Conservation (phyloP, 2,888 invertebrate genomes). For the Troglohyphantes excavatus region DNA sequence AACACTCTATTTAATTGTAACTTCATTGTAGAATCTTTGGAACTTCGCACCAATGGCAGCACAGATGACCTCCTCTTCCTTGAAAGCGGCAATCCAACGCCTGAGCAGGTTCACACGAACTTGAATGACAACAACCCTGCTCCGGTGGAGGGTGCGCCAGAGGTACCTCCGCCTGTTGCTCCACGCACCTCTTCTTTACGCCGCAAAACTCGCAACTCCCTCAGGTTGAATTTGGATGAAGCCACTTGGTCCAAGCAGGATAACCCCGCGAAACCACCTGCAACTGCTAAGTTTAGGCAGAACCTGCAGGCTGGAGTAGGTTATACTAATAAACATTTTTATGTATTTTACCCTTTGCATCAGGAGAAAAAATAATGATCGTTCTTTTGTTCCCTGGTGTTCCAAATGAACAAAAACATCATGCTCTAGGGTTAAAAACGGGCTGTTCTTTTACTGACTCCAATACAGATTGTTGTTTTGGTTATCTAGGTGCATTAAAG, state of each 20-base stretch:
- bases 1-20: too few relatives aligned
- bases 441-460: too few relatives aligned
- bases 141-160: constrained; percentile 45
- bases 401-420: too few relatives aligned
- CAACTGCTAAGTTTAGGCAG: constrained; percentile 67
- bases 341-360: too few relatives aligned
- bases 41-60: constrained; percentile 76
- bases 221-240: constrained; percentile 67
- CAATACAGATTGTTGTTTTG: too few relatives aligned
- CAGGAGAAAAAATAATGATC: too few relatives aligned
- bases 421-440: too few relatives aligned
- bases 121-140: constrained; percentile 42
- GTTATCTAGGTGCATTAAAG: too few relatives aligned
- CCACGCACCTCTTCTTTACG: constrained; percentile 50
- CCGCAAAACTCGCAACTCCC: constrained; percentile 68
- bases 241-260: constrained; percentile 69
- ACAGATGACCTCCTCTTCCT: constrained; percentile 77
- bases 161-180: constrained; percentile 36
- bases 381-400: too few relatives aligned
- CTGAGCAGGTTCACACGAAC: constrained; percentile 66
- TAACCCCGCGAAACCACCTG: constrained; percentile 48
- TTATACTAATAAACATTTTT: too few relatives aligned
- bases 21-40: constrained; percentile 60
- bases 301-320: constrained; percentile 76
- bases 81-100: constrained; percentile 75